These are phyloP conservation scores for Suncus etruscus DNA, from an alignment of 2,113 vertebrate genomes.

Conservation along the genomic window DNA sequence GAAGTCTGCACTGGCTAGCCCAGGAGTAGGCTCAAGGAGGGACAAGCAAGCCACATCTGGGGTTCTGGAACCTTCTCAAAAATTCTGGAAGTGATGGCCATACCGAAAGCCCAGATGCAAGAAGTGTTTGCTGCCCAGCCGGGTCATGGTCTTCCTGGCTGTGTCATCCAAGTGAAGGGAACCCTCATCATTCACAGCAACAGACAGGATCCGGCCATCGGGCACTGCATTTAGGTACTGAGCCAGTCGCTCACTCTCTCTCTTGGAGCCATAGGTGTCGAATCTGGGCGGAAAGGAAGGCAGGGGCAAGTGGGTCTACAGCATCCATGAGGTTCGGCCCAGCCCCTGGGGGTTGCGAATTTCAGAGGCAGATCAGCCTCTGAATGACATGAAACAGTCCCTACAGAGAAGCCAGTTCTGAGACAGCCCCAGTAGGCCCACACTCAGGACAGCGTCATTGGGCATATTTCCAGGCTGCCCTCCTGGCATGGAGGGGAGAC, in stretches of 20 bases:
- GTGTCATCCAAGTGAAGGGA: conserved; percentile 95
- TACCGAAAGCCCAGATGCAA: conserved; percentile 95
- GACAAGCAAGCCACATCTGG: too few species aligned
- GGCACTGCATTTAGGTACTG: conserved; percentile 90
- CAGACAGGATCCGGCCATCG: conserved; percentile 90
- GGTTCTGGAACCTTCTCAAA: background rate
- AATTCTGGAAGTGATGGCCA: too few species aligned
- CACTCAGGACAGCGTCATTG: too few species aligned
- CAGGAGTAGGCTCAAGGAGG: too few species aligned
- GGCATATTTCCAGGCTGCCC: too few species aligned
- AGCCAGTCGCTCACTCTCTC: conserved; percentile 94
- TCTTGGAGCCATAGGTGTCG: conserved; percentile 95
- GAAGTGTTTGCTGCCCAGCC: conserved; percentile 95
- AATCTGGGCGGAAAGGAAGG: conserved; percentile 87
- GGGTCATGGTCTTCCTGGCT: conserved; percentile 92
- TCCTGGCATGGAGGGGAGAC: too few species aligned
- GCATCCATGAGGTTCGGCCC: too few species aligned
- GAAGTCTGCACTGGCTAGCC: background rate
- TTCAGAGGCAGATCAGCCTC: too few species aligned
- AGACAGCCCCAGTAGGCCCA: background rate
- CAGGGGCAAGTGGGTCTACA: background rate
- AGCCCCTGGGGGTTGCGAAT: too few species aligned
- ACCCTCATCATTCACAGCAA: conserved; percentile 97
- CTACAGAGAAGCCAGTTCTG: background rate
- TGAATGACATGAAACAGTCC: background rate